Percentiles rank a stretch among this genome's conserved stretches.
phyloP scores from a whole-genome alignment of 2,113 vertebrate species.

The Oreochromis spilurus region DNA sequence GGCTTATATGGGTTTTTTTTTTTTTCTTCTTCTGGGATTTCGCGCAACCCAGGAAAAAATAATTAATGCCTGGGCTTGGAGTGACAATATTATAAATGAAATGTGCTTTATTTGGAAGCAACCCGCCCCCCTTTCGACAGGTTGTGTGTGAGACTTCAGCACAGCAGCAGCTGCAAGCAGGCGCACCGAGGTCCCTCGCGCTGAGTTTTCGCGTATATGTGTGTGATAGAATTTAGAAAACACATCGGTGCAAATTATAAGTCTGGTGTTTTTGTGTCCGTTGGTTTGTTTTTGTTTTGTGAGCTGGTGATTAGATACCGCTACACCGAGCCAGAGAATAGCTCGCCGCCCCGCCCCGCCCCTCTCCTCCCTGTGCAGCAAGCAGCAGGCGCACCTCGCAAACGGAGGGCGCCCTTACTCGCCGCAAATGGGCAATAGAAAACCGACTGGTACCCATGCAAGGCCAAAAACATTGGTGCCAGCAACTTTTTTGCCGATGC shows the following conservation, averaged over 20 bases:
- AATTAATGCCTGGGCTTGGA: not conserved
- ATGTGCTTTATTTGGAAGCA: not conserved
- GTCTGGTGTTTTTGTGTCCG: not conserved
- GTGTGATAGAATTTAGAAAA: not conserved
- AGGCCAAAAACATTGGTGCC: not conserved
- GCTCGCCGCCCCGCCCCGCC: not conserved
- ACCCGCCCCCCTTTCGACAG: not conserved
- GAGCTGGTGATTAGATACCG: not conserved
- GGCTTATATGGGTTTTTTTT: rapidly evolving
- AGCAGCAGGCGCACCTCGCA: not conserved
- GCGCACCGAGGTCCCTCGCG: not conserved
- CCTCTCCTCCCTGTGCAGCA: not conserved
- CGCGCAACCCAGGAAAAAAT: not conserved
- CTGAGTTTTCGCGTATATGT: not conserved
- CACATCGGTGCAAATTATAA: not conserved
- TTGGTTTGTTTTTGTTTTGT: not conserved
- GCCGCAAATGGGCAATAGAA: not conserved
- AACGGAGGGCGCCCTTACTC: too few relatives aligned
- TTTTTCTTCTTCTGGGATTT: not conserved
- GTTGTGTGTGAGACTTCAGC: not conserved
- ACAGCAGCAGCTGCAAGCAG: not conserved
- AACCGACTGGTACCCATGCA: not conserved
- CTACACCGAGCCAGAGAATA: not conserved
- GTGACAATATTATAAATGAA: not conserved
- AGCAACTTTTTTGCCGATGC: not conserved